These are phyloP conservation scores for Boloria euphrosyne DNA, from an alignment of 2,888 invertebrate species.

Conservation along the genomic window DNA sequence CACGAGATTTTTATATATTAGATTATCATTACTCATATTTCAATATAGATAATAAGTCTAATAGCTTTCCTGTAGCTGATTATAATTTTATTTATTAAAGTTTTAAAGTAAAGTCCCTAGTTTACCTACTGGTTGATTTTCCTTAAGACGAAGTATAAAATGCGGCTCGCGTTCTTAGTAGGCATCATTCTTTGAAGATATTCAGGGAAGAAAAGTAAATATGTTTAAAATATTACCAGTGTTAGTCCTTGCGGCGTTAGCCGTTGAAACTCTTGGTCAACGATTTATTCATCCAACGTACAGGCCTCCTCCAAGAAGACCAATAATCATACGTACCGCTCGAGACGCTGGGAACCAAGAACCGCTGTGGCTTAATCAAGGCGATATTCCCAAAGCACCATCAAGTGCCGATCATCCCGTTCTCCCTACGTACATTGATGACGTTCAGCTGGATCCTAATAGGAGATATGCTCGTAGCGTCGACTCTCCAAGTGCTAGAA, in stretches of 20 bases:
- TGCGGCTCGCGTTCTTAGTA: neutral
- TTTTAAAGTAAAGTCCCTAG: conserved; percentile 29
- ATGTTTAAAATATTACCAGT: conserved; percentile 41
- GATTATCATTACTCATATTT: too few relatives aligned
- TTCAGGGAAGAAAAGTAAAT: conserved; percentile 6
- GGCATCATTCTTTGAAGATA: conserved; percentile 8
- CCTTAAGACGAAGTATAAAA: conserved; percentile 30
- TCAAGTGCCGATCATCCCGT: conserved; percentile 46
- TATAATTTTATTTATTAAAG: too few relatives aligned
- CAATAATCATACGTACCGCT: conserved; percentile 42
- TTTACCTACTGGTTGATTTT: conserved; percentile 13
- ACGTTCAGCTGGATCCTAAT: conserved; percentile 46
- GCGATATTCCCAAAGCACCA: conserved; percentile 45
- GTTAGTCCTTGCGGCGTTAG: conserved; percentile 41
- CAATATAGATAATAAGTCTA: neutral
- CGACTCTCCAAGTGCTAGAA: conserved; percentile 50
- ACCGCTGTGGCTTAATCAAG: conserved; percentile 45
- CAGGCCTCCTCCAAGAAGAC: conserved; percentile 42
- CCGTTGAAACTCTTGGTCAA: conserved; percentile 45
- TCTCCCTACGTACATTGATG: conserved; percentile 48
- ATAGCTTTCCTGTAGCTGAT: neutral
- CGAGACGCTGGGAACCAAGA: conserved; percentile 44
- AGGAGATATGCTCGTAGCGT: conserved; percentile 49
- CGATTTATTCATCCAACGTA: conserved; percentile 46
- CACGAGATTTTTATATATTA: too few relatives aligned